Evolutionary conservation across 2,888 invertebrate genomes (phyloP), one percentile per base, ranked within the genome.

Genomic region (Belgica antarctica): DNA sequence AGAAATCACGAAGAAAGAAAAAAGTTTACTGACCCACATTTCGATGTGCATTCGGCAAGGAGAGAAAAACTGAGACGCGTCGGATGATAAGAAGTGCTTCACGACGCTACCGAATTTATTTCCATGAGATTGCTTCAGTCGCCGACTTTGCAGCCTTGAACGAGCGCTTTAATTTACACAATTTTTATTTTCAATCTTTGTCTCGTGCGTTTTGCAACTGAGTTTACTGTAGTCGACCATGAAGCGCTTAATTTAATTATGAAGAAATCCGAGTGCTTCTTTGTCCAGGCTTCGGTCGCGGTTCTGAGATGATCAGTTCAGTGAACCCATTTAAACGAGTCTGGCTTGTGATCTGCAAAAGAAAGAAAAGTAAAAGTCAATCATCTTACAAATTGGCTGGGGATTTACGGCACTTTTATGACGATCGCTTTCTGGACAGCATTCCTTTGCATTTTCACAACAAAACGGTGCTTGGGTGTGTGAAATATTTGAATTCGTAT

Each of bases 11-110:
- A 12, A 2, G 52, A 22, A n/a, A 52, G 5, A 22, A 52, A 52
- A 17, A 41, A n/a, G 2, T 41, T n/a, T 41, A n/a, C 34, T 52
- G 52, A 22, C 52, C 52, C 22, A 52, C 52, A 52, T 52, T 52
- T 52, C 15, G 10, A 5, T 5, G 41, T 41, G 41, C 41, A 41
- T n/a, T n/a, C n/a, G n/a, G n/a, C n/a, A n/a, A n/a, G n/a, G n/a
- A n/a, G n/a, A n/a, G n/a, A n/a, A n/a, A n/a, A n/a, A n/a, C n/a
- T n/a, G n/a, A n/a, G n/a, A n/a, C n/a, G n/a, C n/a, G n/a, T 5
- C 41, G 41, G 10, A 10, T 41, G 41, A 41, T 41, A 41, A 41
- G 41, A 41, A 3, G 15, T n/a, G n/a, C n/a, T n/a, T n/a, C n/a
- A n/a, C n/a, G n/a, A n/a, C n/a, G 10, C 41, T 4, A 41, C 7